phyloP scores from a whole-genome alignment of 2,113 vertebrate genomes.

The Rhodinocichla rosea region DNA sequence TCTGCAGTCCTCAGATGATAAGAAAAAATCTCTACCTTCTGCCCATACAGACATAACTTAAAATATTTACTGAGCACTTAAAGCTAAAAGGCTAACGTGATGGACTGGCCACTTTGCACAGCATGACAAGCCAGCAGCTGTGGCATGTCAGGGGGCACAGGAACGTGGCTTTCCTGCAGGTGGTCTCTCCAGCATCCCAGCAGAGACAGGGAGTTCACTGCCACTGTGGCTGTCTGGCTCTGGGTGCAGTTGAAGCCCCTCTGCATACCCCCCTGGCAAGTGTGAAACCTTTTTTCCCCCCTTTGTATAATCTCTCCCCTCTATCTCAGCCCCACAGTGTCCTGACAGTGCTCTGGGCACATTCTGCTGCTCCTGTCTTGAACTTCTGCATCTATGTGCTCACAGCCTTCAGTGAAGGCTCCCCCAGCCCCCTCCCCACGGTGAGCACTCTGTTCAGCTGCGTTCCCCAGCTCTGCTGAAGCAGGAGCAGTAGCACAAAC shows the following conservation, averaged over 20 bases:
- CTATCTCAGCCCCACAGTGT: background rate
- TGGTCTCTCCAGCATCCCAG: background rate
- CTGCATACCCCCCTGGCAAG: background rate
- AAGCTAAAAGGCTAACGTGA: conserved; percentile 33
- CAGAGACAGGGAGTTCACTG: rapidly evolving
- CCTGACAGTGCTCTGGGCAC: background rate
- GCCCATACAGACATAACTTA: conserved; percentile 33
- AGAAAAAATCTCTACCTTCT: conserved; percentile 41
- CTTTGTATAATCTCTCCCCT: background rate
- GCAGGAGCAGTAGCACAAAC: conserved; percentile 12
- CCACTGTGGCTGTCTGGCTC: background rate
- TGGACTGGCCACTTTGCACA: conserved; percentile 36
- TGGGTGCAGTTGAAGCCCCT: background rate
- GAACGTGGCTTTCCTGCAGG: background rate
- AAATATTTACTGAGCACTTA: conserved; percentile 54
- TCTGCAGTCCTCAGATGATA: background rate
- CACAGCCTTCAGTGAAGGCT: rapidly evolving
- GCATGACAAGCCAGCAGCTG: background rate
- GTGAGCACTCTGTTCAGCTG: rapidly evolving
- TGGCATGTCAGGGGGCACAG: background rate
- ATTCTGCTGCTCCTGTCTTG: background rate
- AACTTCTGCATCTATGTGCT: background rate
- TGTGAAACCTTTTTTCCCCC: background rate
- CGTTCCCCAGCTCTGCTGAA: background rate
- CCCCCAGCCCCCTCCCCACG: background rate